A percentile compares a stretch with the other conserved stretches of the same genome.
Evolutionary conservation across 2,113 vertebrate species (phyloP).

Genomic region (Cebidichthys violaceus): DNA sequence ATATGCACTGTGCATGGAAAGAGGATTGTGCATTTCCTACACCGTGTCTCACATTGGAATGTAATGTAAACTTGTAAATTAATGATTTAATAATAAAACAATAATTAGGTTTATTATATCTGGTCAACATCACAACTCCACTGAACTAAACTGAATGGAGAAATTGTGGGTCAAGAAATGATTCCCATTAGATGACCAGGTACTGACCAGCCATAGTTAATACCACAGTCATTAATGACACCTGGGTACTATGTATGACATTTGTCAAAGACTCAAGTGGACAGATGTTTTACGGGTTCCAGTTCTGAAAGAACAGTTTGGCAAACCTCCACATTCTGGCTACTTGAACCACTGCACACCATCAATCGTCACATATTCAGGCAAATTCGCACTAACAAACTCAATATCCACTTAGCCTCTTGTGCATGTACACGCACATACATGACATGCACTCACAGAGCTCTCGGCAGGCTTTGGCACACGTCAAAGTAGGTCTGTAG

Average conservation of each 20-base stretch:
- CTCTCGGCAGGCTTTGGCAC: conserved; percentile 31
- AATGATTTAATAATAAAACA: not conserved
- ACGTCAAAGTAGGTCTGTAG: conserved; percentile 38
- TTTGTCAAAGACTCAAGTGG: not conserved
- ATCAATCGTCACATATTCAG: not conserved
- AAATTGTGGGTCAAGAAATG: not conserved
- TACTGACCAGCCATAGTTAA: not conserved
- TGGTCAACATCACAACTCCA: not conserved
- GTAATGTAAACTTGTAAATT: not conserved
- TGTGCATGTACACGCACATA: conserved; percentile 16
- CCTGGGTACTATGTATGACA: not conserved
- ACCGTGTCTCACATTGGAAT: not conserved
- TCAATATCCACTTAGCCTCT: not conserved
- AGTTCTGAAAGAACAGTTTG: not conserved
- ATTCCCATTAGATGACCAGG: not conserved
- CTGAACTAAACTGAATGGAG: not conserved
- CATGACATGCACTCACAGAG: conserved; percentile 22
- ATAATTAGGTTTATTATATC: not conserved
- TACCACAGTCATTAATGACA: not conserved
- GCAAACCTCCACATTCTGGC: not conserved
- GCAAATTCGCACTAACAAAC: not conserved
- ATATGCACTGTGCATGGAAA: not conserved
- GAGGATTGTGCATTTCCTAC: not conserved
- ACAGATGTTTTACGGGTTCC: not conserved
- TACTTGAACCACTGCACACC: not conserved